phyloP scores from a whole-genome alignment of 53 echinoderm and acorn worm species.

The Mesocentrotus franciscanus region DNA sequence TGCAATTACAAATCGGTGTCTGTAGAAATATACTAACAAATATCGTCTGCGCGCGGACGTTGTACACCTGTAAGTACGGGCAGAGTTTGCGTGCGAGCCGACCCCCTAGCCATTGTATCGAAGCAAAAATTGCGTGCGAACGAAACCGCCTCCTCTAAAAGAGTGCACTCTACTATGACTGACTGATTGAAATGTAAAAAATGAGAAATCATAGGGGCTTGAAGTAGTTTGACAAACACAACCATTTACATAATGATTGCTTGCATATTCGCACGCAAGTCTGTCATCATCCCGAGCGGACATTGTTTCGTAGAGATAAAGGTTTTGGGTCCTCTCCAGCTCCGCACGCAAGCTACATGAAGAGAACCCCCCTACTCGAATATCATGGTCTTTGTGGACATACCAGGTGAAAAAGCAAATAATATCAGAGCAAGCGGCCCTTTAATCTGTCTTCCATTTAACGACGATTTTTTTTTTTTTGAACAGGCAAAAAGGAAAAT shows the following conservation, averaged over 20 bases:
- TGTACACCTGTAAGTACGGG: background rate
- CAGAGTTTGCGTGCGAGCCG: constrained; percentile 54
- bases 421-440: background rate
- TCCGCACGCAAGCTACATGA: constrained; percentile 43
- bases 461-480: background rate
- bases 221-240: constrained; percentile 64
- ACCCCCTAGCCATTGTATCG: constrained; percentile 32
- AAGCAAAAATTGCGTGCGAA: constrained; percentile 55
- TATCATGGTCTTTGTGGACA: background rate
- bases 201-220: constrained; percentile 49
- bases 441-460: background rate
- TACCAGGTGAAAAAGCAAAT: background rate
- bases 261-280: constrained; percentile 54
- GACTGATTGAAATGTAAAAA: constrained; percentile 31
- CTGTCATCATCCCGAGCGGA: constrained; percentile 7
- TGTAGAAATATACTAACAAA: background rate
- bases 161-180: constrained; percentile 50
- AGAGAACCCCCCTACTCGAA: background rate
- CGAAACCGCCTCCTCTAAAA: constrained; percentile 26
- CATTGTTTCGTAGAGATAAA: constrained; percentile 46
- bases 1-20: background rate
- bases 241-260: constrained; percentile 64
- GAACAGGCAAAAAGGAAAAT: background rate
- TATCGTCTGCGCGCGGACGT: background rate
- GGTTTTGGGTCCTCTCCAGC: background rate